A percentile compares a stretch with the other conserved stretches of the same genome.
Conservation (phyloP, 2,113 vertebrate genomes). For the Sakesphorus luctuosus region DNA sequence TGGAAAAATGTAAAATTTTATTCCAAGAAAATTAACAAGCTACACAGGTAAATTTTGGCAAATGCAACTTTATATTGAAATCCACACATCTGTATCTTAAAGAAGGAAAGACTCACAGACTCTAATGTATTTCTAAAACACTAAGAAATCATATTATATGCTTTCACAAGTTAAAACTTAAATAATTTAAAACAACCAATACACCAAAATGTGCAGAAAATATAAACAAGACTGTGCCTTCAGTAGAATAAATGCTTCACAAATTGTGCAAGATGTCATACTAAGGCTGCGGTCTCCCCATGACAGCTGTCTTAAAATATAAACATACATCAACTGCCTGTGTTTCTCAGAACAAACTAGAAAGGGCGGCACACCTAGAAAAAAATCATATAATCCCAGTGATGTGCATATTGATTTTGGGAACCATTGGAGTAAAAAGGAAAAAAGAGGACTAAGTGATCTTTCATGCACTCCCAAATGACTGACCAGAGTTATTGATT, state of each 20-base stretch:
- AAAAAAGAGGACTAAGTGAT: slow-evolving; percentile 71
- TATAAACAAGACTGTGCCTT: slow-evolving; percentile 99
- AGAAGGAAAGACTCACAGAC: slow-evolving; percentile 99
- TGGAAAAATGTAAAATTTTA: slow-evolving; percentile 98
- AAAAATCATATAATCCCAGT: slow-evolving; percentile 69
- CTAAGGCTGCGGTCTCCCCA: slow-evolving; percentile 98
- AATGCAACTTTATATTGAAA: slow-evolving; percentile 99
- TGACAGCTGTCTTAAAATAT: slow-evolving; percentile 91
- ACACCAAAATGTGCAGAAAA: slow-evolving; percentile 97
- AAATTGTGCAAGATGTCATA: slow-evolving; percentile 98
- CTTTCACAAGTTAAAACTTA: slow-evolving; percentile 96
- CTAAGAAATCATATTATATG: slow-evolving; percentile 97
- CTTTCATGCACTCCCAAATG: slow-evolving; percentile 78
- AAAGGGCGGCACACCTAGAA: slow-evolving; percentile 78
- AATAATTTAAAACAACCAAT: slow-evolving; percentile 96
- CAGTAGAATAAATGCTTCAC: slow-evolving; percentile 93
- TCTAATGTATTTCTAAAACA: slow-evolving; percentile 98
- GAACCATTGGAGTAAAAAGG: slow-evolving; percentile 76
- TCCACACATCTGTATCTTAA: slow-evolving; percentile 98
- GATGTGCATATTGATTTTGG: slow-evolving; percentile 78
- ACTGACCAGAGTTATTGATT: slow-evolving; percentile 74
- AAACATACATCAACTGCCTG: slow-evolving; percentile 83
- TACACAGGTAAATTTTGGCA: slow-evolving; percentile 99
- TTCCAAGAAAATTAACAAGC: slow-evolving; percentile 99
- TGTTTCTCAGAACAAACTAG: slow-evolving; percentile 78